Conservation (phyloP, 2,888 invertebrate species). For the Selenia dentaria region DNA sequence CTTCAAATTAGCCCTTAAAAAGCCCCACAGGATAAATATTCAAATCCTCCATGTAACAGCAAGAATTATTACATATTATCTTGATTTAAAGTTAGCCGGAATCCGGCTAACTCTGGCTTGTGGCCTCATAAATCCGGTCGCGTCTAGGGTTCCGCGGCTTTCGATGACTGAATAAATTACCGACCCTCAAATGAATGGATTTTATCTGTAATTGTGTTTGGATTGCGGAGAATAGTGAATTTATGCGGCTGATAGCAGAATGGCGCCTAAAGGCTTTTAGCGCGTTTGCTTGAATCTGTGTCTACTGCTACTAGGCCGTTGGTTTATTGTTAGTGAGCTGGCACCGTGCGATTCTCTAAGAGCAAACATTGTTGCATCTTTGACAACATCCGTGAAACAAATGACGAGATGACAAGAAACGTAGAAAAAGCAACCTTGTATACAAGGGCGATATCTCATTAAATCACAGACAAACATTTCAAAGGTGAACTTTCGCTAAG, state of each 20-base stretch:
- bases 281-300: too few species aligned
- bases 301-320: too few species aligned
- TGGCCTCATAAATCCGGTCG: slow-evolving; percentile 19
- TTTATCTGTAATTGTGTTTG: slow-evolving; percentile 26
- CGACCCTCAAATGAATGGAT: slow-evolving; percentile 23
- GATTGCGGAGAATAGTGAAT: slow-evolving; percentile 13
- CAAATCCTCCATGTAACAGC: slow-evolving; percentile 15
- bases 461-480: too few species aligned
- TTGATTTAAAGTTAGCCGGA: slow-evolving; percentile 20
- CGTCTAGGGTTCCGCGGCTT: slow-evolving; percentile 19
- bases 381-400: too few species aligned
- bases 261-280: too few species aligned
- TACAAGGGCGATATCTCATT: too few species aligned
- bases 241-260: slow-evolving; percentile 10
- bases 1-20: slow-evolving; percentile 11
- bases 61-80: slow-evolving; percentile 25
- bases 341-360: too few species aligned
- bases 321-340: too few species aligned
- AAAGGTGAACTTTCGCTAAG: too few species aligned
- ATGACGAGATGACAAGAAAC: too few species aligned
- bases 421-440: too few species aligned
- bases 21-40: slow-evolving; percentile 15
- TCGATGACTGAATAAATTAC: slow-evolving; percentile 28
- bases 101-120: slow-evolving; percentile 16
- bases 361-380: too few species aligned